Base-by-base conservation (phyloP, 1,140 invertebrate species). In the Pachypeltis micranthus region DNA sequence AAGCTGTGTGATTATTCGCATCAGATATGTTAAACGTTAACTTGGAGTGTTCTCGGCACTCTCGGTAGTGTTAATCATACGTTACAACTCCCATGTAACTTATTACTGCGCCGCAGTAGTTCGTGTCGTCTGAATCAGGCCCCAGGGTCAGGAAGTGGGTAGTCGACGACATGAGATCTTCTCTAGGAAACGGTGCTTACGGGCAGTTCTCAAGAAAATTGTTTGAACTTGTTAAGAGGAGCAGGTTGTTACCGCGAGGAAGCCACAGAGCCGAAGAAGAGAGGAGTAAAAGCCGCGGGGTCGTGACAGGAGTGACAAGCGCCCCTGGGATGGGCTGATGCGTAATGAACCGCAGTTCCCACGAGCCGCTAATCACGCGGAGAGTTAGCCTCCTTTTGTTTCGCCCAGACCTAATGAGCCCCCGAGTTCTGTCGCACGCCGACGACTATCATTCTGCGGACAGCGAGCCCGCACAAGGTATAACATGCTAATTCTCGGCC, bases 341-440 rank as follows among this genome's bases (percentile, higher is more conserved):
- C 47, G 47, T 51, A 51, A 51, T 51, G 47, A 51, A 51, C 47
- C 47, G 47, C 47, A 51, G 47, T 51, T 51, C 47, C 47, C 47
- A 51, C 47, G 47, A 51, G 47, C 47, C 47, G 47, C 47, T 51
- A 51, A 51, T 51, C 47, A 51, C 47, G 23, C 47, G 47, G 47
- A 16, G 47, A 51, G 47, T 51, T 51, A 51, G 47, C 47, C 47
- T 51, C 47, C 47, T 51, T 51, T 51, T 51, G 47, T 51, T 51
- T 51, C 47, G 7, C 47, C 47, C 47, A 51, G 47, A 51, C 7
- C 47, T 51, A 51, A 51, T 51, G 47, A 51, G 47, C 7, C 47
- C 47, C 21, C 31, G 7, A 21, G 10, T 21, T 7, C 7, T 51
- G 47, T 51, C 47, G 23, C 47, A 51, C 47, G 47, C 47, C 47